These are phyloP conservation scores for Helicoverpa zea DNA, from an alignment of 1,140 invertebrate species.

Conservation along the genomic window DNA sequence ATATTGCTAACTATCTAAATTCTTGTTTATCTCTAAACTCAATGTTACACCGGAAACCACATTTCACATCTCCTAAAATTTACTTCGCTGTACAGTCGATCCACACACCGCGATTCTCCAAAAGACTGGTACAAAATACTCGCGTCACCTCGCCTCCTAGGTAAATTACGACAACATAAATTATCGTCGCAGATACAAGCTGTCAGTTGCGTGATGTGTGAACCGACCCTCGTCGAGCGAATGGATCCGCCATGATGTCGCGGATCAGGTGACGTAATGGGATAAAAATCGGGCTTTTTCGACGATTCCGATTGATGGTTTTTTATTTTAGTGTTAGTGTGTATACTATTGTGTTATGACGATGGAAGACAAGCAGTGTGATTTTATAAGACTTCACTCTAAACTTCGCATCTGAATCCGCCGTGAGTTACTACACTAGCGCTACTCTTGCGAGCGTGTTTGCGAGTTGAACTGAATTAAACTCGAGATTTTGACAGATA, in stretches of 20 bases:
- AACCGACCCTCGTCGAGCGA: constrained; percentile 9
- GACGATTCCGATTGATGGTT: neutral
- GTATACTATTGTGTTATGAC: too few species aligned
- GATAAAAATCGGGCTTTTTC: constrained; percentile 3
- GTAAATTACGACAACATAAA: constrained; percentile 37
- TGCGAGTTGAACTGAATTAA: too few species aligned
- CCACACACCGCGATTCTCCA: constrained; percentile 12
- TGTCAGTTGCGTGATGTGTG: constrained; percentile 26
- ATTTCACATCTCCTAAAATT: neutral
- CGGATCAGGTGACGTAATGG: constrained; percentile 3
- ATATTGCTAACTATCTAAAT: too few species aligned
- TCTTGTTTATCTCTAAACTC: neutral
- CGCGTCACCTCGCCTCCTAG: constrained; percentile 5
- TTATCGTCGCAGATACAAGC: constrained; percentile 13
- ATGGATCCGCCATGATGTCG: neutral
- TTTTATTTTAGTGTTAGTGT: neutral
- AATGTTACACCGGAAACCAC: neutral
- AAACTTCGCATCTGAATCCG: too few species aligned
- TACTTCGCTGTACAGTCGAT: neutral
- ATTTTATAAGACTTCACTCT: too few species aligned
- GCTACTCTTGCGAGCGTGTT: too few species aligned
- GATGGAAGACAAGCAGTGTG: too few species aligned
- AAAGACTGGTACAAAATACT: neutral
- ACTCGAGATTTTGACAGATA: too few species aligned
- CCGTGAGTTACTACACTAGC: too few species aligned